Evolutionary conservation across 2,113 vertebrate species (phyloP).

Genomic region (Balaenoptera acutorostrata): DNA sequence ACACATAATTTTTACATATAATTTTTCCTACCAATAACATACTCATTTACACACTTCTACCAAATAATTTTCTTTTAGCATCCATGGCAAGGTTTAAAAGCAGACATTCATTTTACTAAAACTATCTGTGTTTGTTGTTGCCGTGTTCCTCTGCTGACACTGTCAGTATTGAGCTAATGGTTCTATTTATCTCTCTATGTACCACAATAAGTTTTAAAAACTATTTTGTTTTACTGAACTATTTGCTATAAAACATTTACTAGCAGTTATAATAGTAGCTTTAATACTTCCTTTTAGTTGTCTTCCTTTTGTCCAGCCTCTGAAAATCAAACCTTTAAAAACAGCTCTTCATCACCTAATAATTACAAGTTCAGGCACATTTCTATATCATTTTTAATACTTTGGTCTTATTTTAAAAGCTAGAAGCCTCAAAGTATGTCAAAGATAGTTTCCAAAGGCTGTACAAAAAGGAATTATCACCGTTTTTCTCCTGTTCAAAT

Average conservation of each 20-base stretch:
- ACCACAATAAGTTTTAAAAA: not conserved
- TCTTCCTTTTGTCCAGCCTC: not conserved
- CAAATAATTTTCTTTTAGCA: not conserved
- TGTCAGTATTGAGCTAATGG: not conserved
- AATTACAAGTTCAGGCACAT: not conserved
- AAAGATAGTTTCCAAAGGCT: not conserved
- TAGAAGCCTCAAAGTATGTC: not conserved
- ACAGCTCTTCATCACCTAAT: not conserved
- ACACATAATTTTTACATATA: not conserved
- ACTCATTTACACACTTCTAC: not conserved
- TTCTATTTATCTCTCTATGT: not conserved
- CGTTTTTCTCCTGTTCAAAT: not conserved
- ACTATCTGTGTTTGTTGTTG: not conserved
- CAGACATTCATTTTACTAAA: not conserved
- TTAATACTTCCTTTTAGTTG: not conserved
- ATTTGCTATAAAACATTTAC: not conserved
- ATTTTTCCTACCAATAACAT: not conserved
- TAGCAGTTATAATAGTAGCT: not conserved
- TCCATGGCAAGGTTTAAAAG: not conserved
- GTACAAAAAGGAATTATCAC: not conserved
- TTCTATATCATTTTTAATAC: not conserved
- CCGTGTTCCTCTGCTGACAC: not conserved
- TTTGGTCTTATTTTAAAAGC: not conserved
- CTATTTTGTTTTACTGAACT: not conserved
- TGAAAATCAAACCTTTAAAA: conserved; percentile 8